phyloP scores from a whole-genome alignment of 2,797 vertebrate genomes.

The Carapus acus region DNA sequence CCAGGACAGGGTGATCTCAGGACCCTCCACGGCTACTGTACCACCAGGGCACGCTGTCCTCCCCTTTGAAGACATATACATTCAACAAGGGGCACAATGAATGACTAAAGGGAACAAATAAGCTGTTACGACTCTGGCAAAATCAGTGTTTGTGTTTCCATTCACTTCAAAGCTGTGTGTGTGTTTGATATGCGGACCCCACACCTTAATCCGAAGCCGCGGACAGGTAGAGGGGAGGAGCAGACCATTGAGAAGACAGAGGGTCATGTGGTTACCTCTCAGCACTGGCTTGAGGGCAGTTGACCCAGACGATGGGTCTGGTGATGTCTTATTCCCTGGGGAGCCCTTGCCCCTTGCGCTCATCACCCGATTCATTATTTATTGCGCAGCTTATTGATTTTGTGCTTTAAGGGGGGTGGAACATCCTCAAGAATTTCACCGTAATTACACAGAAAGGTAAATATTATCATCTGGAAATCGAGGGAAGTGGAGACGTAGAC shows the following conservation, averaged over 20 bases:
- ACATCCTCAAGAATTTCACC: slow-evolving; percentile 29
- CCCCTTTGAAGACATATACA: slow-evolving; percentile 78
- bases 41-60: slow-evolving; percentile 57
- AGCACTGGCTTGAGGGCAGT: slow-evolving; percentile 67
- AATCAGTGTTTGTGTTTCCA: slow-evolving; percentile 79
- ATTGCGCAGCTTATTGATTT: slow-evolving; percentile 52
- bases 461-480: not conserved
- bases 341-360: slow-evolving; percentile 57
- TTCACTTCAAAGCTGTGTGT: slow-evolving; percentile 73
- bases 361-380: slow-evolving; percentile 54
- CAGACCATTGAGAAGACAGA: slow-evolving; percentile 63
- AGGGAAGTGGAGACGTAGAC: not conserved
- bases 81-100: slow-evolving; percentile 75
- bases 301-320: slow-evolving; percentile 71
- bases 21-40: slow-evolving; percentile 74
- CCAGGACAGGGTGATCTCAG: slow-evolving; percentile 58
- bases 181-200: slow-evolving; percentile 80
- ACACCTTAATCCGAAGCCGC: slow-evolving; percentile 71
- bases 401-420: slow-evolving; percentile 35
- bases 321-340: slow-evolving; percentile 63
- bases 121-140: slow-evolving; percentile 78
- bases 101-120: slow-evolving; percentile 85
- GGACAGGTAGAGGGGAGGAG: slow-evolving; percentile 77
- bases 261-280: slow-evolving; percentile 60
- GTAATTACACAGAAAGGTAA: slow-evolving; percentile 4